These are phyloP conservation scores for Heliconius sara DNA, from an alignment of 2,888 invertebrate genomes.

Conservation along the genomic window DNA sequence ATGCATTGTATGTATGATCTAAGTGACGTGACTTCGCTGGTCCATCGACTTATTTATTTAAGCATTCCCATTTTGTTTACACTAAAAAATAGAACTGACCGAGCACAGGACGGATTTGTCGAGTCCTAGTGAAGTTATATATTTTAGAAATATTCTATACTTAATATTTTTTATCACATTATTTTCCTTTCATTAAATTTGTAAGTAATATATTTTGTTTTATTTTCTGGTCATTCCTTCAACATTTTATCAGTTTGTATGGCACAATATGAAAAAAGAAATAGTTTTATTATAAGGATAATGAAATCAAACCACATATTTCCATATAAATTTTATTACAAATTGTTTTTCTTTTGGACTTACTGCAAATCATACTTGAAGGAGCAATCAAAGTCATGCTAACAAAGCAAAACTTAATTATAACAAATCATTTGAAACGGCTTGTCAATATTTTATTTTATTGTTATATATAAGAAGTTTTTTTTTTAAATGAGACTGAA, in stretches of 20 bases:
- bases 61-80: constrained; percentile 74
- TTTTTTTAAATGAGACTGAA: constrained; percentile 4
- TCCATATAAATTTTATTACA: constrained; percentile 83
- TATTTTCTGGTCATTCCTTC: constrained; percentile 42
- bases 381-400: constrained; percentile 72
- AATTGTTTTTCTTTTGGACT: constrained; percentile 77
- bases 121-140: constrained; percentile 67
- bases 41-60: constrained; percentile 74
- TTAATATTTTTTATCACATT: constrained; percentile 80
- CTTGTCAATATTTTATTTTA: constrained; percentile 53
- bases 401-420: constrained; percentile 66
- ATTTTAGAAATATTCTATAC: constrained; percentile 78
- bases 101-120: constrained; percentile 59
- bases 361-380: constrained; percentile 80
- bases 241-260: neutral
- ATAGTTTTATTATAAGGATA: too few species aligned
- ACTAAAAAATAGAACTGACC: constrained; percentile 60
- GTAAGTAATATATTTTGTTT: constrained; percentile 57
- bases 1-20: constrained; percentile 59
- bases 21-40: constrained; percentile 62
- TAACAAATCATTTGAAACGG: constrained; percentile 65
- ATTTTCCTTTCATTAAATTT: constrained; percentile 80
- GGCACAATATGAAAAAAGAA: neutral
- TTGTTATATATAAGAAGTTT: neutral
- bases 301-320: constrained; percentile 58